Conservation (phyloP, 2,888 invertebrate genomes). For the Actias luna region DNA sequence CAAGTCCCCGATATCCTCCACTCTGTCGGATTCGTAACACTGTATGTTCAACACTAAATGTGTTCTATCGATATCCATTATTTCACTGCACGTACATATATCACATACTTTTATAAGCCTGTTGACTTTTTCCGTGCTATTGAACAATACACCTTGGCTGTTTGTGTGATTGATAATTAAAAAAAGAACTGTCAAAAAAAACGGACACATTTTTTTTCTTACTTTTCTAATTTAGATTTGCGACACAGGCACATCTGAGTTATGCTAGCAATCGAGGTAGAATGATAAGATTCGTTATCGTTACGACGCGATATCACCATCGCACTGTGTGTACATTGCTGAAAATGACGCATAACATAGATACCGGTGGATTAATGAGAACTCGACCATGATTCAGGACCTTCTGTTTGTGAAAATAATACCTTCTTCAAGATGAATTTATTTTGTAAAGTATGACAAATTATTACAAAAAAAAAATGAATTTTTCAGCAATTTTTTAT, state of each 20-base stretch:
- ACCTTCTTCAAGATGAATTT: background rate
- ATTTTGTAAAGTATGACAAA: background rate
- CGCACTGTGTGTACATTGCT: constrained; percentile 63
- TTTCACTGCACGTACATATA: constrained; percentile 75
- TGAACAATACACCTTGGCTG: constrained; percentile 3
- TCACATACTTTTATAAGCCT: constrained; percentile 59
- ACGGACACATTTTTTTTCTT: constrained; percentile 24
- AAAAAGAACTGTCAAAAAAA: constrained; percentile 14
- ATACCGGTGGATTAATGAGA: constrained; percentile 44
- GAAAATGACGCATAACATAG: constrained; percentile 63
- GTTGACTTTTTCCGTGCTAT: constrained; percentile 26
- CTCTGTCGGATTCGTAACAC: constrained; percentile 55
- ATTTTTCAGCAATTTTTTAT: no score
- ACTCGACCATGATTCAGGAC: constrained; percentile 35
- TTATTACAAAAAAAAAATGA: no score
- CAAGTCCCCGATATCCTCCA: constrained; percentile 59
- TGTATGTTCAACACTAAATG: constrained; percentile 70
- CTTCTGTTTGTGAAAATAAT: background rate
- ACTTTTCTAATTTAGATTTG: constrained; percentile 24
- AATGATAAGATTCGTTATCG: constrained; percentile 73
- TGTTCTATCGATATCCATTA: constrained; percentile 62
- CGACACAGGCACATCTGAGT: constrained; percentile 61
- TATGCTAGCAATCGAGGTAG: constrained; percentile 57
- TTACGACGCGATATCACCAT: constrained; percentile 62
- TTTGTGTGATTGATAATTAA: constrained; percentile 1